These are phyloP conservation scores for Apus apus DNA, from an alignment of 2,113 vertebrate genomes.

Conservation along the genomic window DNA sequence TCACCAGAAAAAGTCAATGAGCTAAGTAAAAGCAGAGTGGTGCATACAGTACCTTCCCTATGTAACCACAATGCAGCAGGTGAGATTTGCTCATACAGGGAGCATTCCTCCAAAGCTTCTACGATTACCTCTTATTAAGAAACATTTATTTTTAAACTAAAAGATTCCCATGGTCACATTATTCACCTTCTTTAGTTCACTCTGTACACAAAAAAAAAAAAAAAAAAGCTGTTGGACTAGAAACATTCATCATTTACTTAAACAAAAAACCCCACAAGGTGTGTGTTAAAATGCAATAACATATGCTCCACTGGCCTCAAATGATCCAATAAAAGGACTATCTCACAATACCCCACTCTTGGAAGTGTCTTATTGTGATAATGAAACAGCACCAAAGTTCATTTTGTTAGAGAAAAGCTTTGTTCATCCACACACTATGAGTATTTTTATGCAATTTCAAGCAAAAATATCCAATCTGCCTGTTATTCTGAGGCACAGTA, in stretches of 20 bases:
- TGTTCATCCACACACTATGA: not conserved
- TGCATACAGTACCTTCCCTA: not conserved
- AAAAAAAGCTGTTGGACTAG: constrained; percentile 46
- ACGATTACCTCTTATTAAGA: constrained; percentile 37
- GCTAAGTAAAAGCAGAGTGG: not conserved
- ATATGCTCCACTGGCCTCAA: constrained; percentile 7
- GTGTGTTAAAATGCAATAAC: constrained; percentile 48
- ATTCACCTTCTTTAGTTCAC: constrained; percentile 20
- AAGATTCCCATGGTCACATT: constrained; percentile 23
- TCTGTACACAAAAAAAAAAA: not conserved
- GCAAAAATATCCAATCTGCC: not conserved
- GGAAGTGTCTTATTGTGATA: constrained; percentile 18
- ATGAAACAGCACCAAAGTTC: constrained; percentile 40
- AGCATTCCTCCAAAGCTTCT: not conserved
- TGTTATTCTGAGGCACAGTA: not conserved
- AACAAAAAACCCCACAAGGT: constrained; percentile 43
- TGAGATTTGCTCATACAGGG: not conserved
- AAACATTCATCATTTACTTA: constrained; percentile 48
- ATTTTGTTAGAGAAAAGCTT: constrained; percentile 3
- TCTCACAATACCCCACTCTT: not conserved
- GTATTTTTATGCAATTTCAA: constrained; percentile 1
- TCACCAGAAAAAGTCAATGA: not conserved
- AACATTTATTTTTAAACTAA: constrained; percentile 44
- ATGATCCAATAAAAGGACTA: constrained; percentile 27
- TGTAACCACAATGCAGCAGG: not conserved